Evolutionary conservation across 2,113 vertebrate species (phyloP).

Genomic region (Menura novaehollandiae): DNA sequence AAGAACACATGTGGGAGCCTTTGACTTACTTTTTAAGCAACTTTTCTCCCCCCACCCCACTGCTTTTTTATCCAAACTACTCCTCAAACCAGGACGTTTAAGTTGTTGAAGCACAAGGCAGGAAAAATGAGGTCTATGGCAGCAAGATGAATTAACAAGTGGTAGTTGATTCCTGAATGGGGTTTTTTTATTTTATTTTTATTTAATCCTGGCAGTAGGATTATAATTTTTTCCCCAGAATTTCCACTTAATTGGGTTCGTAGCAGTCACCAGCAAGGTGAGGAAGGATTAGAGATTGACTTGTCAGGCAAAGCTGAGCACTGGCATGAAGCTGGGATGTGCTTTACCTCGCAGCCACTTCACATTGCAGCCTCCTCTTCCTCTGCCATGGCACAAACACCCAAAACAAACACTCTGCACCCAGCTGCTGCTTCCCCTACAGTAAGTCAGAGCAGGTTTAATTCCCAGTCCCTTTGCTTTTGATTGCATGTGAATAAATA

Average conservation of each 20-base stretch:
- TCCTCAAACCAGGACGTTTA: background rate
- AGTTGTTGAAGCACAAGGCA: background rate
- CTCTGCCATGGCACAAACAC: background rate
- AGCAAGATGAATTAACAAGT: background rate
- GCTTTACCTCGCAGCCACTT: background rate
- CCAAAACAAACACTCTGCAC: background rate
- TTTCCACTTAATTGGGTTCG: background rate
- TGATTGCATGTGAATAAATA: background rate
- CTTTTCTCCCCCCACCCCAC: background rate
- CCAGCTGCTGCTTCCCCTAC: background rate
- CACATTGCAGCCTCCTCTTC: background rate
- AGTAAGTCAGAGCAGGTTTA: background rate
- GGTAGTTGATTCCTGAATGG: background rate
- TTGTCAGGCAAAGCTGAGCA: background rate
- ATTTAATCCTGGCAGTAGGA: background rate
- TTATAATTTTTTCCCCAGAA: background rate
- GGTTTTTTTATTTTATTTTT: background rate
- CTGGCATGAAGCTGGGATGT: background rate
- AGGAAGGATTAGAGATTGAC: background rate
- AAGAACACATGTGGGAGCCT: constrained; percentile 65
- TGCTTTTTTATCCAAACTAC: background rate
- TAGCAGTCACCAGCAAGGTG: background rate
- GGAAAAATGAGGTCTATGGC: background rate
- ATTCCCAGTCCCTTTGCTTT: background rate
- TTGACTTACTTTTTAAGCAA: constrained; percentile 34